Conservation (phyloP, 1,140 invertebrate species). For the Pseudomyrmex gracilis region DNA sequence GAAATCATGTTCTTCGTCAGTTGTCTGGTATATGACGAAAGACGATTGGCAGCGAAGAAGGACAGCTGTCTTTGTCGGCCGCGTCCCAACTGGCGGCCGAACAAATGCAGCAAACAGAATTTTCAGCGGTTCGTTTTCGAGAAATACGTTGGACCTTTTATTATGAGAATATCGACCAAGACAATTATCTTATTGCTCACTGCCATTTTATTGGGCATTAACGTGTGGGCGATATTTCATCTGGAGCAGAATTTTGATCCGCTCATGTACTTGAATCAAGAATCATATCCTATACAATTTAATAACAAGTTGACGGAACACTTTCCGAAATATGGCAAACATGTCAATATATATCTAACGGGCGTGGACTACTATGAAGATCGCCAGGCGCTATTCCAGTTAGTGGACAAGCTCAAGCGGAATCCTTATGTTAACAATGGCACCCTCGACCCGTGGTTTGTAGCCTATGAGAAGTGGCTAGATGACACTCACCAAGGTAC, state of each 20-base stretch:
- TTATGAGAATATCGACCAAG: constrained; percentile 84
- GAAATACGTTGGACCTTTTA: constrained; percentile 83
- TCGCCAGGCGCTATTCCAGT: constrained; percentile 69
- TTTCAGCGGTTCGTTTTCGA: constrained; percentile 84
- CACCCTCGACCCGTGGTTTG: constrained; percentile 83
- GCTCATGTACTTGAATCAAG: constrained; percentile 86
- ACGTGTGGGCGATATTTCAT: constrained; percentile 84
- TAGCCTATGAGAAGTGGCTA: constrained; percentile 79
- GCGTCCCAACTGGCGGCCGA: constrained; percentile 83
- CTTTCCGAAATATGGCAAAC: constrained; percentile 85
- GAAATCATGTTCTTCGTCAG: constrained; percentile 87
- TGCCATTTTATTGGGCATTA: constrained; percentile 71
- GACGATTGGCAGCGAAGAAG: constrained; percentile 81
- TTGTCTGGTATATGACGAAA: constrained; percentile 86
- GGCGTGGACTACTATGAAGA: constrained; percentile 83
- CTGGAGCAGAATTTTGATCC: constrained; percentile 87
- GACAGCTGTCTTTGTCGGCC: constrained; percentile 85
- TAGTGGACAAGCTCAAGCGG: constrained; percentile 73
- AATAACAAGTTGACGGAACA: constrained; percentile 83
- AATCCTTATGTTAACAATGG: constrained; percentile 82
- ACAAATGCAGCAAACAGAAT: constrained; percentile 84
- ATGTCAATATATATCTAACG: constrained; percentile 85
- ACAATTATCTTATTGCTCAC: constrained; percentile 83
- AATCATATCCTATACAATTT: constrained; percentile 83
- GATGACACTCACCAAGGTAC: constrained; percentile 74